phyloP scores from a whole-genome alignment of 64 coral and sea anemone species.

The Hydrozoanthus tunicans region DNA sequence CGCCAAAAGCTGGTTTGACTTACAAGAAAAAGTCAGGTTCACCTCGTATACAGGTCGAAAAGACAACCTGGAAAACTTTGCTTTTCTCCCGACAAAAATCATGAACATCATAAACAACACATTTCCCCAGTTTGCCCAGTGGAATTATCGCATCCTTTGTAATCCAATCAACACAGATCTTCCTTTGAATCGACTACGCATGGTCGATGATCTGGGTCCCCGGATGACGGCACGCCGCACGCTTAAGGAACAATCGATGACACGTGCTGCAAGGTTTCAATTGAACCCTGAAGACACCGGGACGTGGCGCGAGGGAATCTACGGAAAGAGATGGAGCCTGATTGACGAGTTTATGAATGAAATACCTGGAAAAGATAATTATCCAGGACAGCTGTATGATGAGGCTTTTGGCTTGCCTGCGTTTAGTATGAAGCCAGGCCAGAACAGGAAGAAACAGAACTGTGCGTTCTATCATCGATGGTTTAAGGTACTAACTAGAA shows the following conservation, averaged over 20 bases:
- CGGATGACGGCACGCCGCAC: constrained; percentile 33
- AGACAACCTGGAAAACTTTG: constrained; percentile 65
- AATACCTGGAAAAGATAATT: constrained; percentile 61
- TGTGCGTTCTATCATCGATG: constrained; percentile 52
- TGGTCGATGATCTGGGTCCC: constrained; percentile 44
- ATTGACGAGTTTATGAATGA: constrained; percentile 56
- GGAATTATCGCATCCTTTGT: constrained; percentile 64
- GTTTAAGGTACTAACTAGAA: constrained; percentile 39
- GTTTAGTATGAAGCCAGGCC: not conserved
- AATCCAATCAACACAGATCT: constrained; percentile 48
- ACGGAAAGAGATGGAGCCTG: constrained; percentile 18
- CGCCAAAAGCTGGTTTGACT: constrained; percentile 49
- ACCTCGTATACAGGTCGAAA: constrained; percentile 54
- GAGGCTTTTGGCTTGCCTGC: constrained; percentile 29
- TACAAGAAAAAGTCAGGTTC: constrained; percentile 57
- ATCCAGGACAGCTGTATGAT: constrained; percentile 23
- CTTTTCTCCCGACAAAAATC: constrained; percentile 54
- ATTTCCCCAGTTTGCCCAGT: constrained; percentile 55
- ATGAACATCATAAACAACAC: constrained; percentile 57
- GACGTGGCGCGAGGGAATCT: constrained; percentile 16
- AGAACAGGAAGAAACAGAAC: constrained; percentile 20
- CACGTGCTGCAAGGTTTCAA: constrained; percentile 57
- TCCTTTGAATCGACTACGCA: constrained; percentile 55
- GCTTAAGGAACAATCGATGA: constrained; percentile 2
- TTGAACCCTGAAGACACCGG: constrained; percentile 6